These are phyloP conservation scores for Aricia agestis DNA, from an alignment of 1,140 invertebrate genomes.

Conservation along the genomic window DNA sequence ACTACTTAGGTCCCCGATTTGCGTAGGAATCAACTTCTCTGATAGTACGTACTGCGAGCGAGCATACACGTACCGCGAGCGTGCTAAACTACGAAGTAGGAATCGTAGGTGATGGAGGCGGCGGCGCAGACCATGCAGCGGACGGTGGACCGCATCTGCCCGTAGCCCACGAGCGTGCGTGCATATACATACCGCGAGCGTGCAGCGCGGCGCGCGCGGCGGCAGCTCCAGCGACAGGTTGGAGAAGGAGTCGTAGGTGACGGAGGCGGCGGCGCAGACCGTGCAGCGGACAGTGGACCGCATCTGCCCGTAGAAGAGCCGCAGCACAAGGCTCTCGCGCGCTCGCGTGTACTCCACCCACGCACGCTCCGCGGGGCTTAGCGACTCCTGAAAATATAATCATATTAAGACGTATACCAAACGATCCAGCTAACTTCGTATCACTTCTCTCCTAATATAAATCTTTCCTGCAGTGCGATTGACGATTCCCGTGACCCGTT, in stretches of 20 bases:
- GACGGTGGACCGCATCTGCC: too few relatives aligned
- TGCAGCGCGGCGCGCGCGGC: slow-evolving; percentile 78
- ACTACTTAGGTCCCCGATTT: too few relatives aligned
- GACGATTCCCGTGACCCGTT: too few relatives aligned
- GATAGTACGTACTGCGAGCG: too few relatives aligned
- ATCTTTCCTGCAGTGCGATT: too few relatives aligned
- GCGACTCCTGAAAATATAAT: slow-evolving; percentile 44
- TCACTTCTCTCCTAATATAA: too few relatives aligned
- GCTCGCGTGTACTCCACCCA: slow-evolving; percentile 85
- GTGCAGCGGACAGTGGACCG: slow-evolving; percentile 89
- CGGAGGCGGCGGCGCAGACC: slow-evolving; percentile 84
- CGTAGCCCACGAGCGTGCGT: not conserved
- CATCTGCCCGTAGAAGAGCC: slow-evolving; percentile 92
- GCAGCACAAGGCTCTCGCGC: slow-evolving; percentile 87
- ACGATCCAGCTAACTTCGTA: too few relatives aligned
- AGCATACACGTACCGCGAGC: not conserved
- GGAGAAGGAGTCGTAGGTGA: slow-evolving; percentile 93
- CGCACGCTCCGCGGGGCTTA: slow-evolving; percentile 79
- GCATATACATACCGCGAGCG: slow-evolving; percentile 79
- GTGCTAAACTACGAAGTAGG: not conserved
- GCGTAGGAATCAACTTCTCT: too few relatives aligned
- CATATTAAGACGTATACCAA: too few relatives aligned
- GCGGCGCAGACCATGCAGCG: too few relatives aligned
- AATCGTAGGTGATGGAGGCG: too few relatives aligned
- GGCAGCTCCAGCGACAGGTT: slow-evolving; percentile 91